Evolutionary conservation across 1,140 invertebrate genomes (phyloP), one percentile per base, ranked within the genome.

Genomic region (Drosophila mauritiana): DNA sequence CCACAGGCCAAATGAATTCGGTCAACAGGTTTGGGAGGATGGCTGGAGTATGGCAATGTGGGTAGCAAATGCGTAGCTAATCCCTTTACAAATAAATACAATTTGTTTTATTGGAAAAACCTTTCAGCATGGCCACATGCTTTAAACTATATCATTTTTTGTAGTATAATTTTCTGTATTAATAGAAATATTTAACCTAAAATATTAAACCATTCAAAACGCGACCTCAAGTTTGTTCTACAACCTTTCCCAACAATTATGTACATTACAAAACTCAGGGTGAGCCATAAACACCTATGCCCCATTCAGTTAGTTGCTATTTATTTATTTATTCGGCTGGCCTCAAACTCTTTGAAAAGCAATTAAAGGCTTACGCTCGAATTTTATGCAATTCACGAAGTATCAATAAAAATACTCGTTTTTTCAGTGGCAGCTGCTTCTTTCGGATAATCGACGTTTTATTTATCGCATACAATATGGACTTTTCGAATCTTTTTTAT

Each of bases 401-500:
- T 51, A 36, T 57, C 15, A 34, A 69, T 46, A 42, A 70, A 70
- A 70, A 49, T 56, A 70, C 68, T 40, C 27, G 68, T 70, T 70
- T 68, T 20, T 53, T 53, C 58, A 31, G 57, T 37, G 45, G 36
- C 63, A 46, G n/a, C 62, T 3, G 37, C 40, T 31, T 34, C 25
- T 20, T 69, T 46, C 17, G 39, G 42, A 49, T 70, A 70, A 49
- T 42, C 37, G 52, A 51, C 46, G 45, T 70, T 70, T 69, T 27
- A 70, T 69, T 69, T 69, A 70, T 68, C 51, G 42, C 3, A 48
- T 69, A 55, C 40, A 58, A 55, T 69, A 73, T 69, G 63, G 65
- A 54, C 20, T 62, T 78, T 12, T 58, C 64, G 43, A 34, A 20
- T 22, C 20, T 20, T 37, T 85, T 55, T 78, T 78, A 81, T 85